Percentiles rank a stretch among this genome's conserved stretches.
These are phyloP conservation scores for Solea senegalensis DNA, from an alignment of 2,113 vertebrate genomes.

Conservation along the genomic window DNA sequence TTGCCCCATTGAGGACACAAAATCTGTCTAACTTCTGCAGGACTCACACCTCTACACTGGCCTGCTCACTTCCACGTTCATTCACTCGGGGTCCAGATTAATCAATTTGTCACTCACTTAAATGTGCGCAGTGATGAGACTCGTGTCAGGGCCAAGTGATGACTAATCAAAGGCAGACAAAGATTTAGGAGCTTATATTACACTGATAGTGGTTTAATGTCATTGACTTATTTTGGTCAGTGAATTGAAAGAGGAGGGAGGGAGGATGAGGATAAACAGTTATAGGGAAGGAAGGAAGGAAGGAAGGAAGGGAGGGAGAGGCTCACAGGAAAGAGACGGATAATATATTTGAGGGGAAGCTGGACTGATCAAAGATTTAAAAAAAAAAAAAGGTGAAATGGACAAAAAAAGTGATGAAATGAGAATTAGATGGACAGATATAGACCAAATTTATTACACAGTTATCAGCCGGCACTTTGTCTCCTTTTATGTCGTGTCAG, in stretches of 20 bases:
- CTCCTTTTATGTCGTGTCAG: constrained; percentile 59
- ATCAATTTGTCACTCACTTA: constrained; percentile 35
- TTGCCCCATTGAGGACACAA: too few relatives aligned
- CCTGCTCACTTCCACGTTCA: constrained; percentile 23
- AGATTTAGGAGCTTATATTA: constrained; percentile 31
- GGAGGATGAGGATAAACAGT: not conserved
- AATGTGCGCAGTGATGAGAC: constrained; percentile 17
- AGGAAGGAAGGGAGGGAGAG: constrained; percentile 2
- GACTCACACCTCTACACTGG: constrained; percentile 17
- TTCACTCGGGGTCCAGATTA: constrained; percentile 9
- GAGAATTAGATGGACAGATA: constrained; percentile 46
- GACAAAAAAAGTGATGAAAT: constrained; percentile 56
- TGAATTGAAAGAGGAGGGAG: constrained; percentile 2
- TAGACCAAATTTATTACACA: constrained; percentile 32
- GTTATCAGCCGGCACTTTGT: constrained; percentile 52
- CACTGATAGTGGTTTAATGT: constrained; percentile 46
- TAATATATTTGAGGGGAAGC: constrained; percentile 27
- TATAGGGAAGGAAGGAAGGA: not conserved
- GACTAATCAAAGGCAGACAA: constrained; percentile 44
- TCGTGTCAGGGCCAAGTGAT: constrained; percentile 25
- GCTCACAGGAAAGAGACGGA: not conserved
- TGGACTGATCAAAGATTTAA: constrained; percentile 42
- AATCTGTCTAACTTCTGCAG: not conserved
- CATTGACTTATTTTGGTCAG: constrained; percentile 56
- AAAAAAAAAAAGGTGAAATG: constrained; percentile 26